These are phyloP conservation scores for Drosophila lowei DNA, from an alignment of 1,140 invertebrate species.

Conservation along the genomic window DNA sequence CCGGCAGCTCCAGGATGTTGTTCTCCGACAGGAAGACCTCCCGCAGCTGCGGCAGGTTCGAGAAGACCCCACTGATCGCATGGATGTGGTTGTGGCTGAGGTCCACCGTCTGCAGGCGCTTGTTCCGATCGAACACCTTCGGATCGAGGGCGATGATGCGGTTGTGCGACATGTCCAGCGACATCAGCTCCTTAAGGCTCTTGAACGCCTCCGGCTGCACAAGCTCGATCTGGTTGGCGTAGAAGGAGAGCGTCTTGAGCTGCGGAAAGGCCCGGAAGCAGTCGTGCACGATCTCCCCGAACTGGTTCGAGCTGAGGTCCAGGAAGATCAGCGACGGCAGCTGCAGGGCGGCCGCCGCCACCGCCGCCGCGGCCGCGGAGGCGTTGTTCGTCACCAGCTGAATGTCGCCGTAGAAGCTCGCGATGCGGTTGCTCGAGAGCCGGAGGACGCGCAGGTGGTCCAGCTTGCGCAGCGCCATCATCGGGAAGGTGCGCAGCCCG, in stretches of 20 bases:
- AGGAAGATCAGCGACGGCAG: slow-evolving; percentile 89
- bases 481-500: slow-evolving; percentile 91
- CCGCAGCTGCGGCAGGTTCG: slow-evolving; percentile 89
- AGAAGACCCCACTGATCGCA: slow-evolving; percentile 91
- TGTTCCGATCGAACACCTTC: slow-evolving; percentile 89
- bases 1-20: slow-evolving; percentile 92
- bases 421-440: slow-evolving; percentile 93
- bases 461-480: slow-evolving; percentile 89
- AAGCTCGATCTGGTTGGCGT: slow-evolving; percentile 91
- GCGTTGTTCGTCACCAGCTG: slow-evolving; percentile 80
- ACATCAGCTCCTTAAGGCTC: slow-evolving; percentile 89
- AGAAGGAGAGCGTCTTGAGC: slow-evolving; percentile 90
- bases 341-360: slow-evolving; percentile 83
- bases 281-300: slow-evolving; percentile 88
- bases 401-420: slow-evolving; percentile 82
- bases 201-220: slow-evolving; percentile 91
- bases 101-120: slow-evolving; percentile 91
- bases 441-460: slow-evolving; percentile 89
- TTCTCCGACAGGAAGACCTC: slow-evolving; percentile 95
- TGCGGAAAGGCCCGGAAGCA: slow-evolving; percentile 91
- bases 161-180: slow-evolving; percentile 94
- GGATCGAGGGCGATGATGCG: slow-evolving; percentile 90
- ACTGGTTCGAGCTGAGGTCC: slow-evolving; percentile 94
- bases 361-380: slow-evolving; percentile 60
- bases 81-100: slow-evolving; percentile 95